phyloP scores from a whole-genome alignment of 2,797 vertebrate species.

The Oreochromis mossambicus region DNA sequence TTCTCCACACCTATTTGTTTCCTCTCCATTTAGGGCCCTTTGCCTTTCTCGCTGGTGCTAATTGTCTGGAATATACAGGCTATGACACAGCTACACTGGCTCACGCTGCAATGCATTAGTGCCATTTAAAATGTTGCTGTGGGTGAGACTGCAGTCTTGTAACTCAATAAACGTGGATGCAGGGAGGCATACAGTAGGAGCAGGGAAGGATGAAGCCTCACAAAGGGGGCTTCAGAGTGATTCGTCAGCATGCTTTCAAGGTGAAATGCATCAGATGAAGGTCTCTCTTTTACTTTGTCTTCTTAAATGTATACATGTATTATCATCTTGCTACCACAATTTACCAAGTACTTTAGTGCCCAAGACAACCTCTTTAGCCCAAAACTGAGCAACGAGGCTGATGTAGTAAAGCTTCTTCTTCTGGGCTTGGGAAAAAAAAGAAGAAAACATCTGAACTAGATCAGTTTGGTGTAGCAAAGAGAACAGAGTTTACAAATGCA shows the following conservation, averaged over 20 bases:
- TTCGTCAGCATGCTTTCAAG: constrained; percentile 51
- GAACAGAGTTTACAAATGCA: background rate
- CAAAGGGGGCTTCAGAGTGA: background rate
- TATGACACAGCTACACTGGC: constrained; percentile 10
- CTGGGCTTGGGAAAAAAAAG: background rate
- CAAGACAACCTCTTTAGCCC: background rate
- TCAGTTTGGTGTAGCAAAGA: background rate
- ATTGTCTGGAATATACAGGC: constrained; percentile 43
- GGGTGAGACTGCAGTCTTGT: constrained; percentile 34
- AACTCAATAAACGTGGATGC: constrained; percentile 50
- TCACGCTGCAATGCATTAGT: constrained; percentile 41
- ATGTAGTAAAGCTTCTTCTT: background rate
- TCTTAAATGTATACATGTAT: background rate
- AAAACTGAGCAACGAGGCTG: background rate
- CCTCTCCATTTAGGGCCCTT: constrained; percentile 23
- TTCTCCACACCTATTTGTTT: constrained; percentile 47
- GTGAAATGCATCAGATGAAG: constrained; percentile 45
- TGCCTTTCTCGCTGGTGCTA: constrained; percentile 8
- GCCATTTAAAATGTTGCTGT: constrained; percentile 32
- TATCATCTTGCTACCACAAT: background rate
- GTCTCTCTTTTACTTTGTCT: constrained; percentile 14
- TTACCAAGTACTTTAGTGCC: background rate
- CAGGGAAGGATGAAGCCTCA: background rate
- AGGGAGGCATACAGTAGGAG: background rate
- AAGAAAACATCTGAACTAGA: background rate